phyloP scores from a whole-genome alignment of 1,140 invertebrate species.

The Lucilia cuprina region DNA sequence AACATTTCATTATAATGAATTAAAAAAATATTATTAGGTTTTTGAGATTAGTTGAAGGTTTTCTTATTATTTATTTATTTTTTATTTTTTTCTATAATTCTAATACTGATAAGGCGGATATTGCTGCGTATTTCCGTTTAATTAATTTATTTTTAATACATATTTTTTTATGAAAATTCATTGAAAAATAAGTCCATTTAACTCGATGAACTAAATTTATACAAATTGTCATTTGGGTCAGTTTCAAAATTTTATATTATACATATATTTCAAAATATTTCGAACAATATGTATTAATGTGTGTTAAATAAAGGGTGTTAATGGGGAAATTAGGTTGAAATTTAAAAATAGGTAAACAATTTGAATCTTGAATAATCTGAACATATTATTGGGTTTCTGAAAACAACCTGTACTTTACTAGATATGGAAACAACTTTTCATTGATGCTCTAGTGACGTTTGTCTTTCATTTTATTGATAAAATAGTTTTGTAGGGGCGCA shows the following conservation, averaged over 20 bases:
- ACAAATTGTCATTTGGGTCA: constrained; percentile 30
- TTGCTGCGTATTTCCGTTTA: constrained; percentile 57
- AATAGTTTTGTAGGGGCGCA: too few relatives aligned
- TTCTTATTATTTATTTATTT: constrained; percentile 43
- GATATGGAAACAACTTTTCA: too few relatives aligned
- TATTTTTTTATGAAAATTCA: background rate
- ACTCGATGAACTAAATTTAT: constrained; percentile 9
- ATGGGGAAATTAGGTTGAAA: too few relatives aligned
- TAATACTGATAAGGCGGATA: constrained; percentile 51
- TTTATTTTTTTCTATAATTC: background rate
- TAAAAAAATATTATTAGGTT: constrained; percentile 28
- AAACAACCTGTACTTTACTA: too few relatives aligned
- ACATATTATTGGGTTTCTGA: too few relatives aligned
- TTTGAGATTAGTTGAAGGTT: constrained; percentile 60
- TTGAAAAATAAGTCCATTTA: constrained; percentile 8
- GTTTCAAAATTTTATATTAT: background rate
- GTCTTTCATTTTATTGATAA: too few relatives aligned
- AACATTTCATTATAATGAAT: background rate
- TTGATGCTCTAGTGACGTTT: too few relatives aligned
- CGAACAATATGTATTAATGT: too few relatives aligned
- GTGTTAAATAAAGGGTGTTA: too few relatives aligned
- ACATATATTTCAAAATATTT: too few relatives aligned
- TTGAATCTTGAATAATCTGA: too few relatives aligned
- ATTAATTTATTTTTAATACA: constrained; percentile 15
- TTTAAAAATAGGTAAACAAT: too few relatives aligned